Percentiles rank a stretch among this genome's conserved stretches.
These are phyloP conservation scores for Romanogobio albipinnatus DNA, from an alignment of 2,113 vertebrate species.

Conservation along the genomic window DNA sequence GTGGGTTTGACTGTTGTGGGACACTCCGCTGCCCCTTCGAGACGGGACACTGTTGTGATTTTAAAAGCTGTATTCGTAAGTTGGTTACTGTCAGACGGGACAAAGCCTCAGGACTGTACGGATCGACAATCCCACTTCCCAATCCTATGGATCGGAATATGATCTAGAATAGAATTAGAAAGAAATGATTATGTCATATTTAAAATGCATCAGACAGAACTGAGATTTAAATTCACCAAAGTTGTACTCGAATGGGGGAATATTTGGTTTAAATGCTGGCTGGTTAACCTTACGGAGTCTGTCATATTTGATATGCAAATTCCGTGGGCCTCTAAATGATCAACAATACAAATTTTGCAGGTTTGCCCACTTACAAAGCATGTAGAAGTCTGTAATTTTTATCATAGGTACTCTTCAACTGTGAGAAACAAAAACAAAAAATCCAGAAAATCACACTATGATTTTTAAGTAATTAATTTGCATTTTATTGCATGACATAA, in stretches of 20 bases:
- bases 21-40: constrained; percentile 9
- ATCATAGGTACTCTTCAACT: no score
- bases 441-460: no score
- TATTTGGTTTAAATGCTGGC: neutral
- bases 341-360: no score
- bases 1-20: neutral
- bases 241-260: neutral
- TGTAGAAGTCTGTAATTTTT: no score
- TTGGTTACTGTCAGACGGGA: constrained; percentile 83
- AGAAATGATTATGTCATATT: neutral
- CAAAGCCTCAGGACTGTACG: constrained; percentile 81
- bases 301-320: no score
- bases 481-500: no score
- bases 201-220: neutral
- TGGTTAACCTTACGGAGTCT: no score
- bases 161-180: constrained; percentile 71
- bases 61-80: constrained; percentile 82
- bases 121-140: constrained; percentile 73
- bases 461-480: no score
- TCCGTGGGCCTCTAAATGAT: no score
- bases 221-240: neutral
- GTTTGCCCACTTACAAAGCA: no score
- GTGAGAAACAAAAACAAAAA: no score
- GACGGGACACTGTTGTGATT: constrained; percentile 80
- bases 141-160: constrained; percentile 83